Percentiles rank a stretch among this genome's conserved stretches.
These are phyloP conservation scores for Perithous albicinctus DNA, from an alignment of 2,888 invertebrate species.

Conservation along the genomic window DNA sequence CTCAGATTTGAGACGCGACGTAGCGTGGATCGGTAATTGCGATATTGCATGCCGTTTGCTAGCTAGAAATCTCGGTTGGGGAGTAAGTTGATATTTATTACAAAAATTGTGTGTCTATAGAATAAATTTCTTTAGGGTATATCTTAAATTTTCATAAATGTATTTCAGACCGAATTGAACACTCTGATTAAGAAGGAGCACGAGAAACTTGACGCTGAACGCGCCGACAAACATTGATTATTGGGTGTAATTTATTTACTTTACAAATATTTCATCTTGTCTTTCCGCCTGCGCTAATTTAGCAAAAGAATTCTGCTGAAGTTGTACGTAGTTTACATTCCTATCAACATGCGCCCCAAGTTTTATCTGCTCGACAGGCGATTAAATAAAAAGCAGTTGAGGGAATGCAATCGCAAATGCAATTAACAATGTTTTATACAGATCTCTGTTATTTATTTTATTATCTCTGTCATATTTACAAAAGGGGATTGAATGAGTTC, in stretches of 20 bases:
- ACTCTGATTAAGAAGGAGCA: conserved; percentile 87
- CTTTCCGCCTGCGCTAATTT: neutral
- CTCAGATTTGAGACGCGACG: conserved; percentile 88
- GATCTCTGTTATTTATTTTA: conserved; percentile 1
- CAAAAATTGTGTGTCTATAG: neutral
- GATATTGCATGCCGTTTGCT: conserved; percentile 91
- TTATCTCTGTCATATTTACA: conserved; percentile 8
- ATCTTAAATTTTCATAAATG: neutral
- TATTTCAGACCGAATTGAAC: conserved; percentile 87
- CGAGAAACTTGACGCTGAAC: conserved; percentile 85
- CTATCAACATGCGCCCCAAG: conserved; percentile 4
- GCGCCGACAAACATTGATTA: conserved; percentile 43
- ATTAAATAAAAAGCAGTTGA: conserved; percentile 26
- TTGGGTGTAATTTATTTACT: conserved; percentile 71
- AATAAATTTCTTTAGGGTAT: neutral
- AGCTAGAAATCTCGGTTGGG: conserved; percentile 93
- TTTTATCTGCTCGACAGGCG: conserved; percentile 24
- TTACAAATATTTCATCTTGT: conserved; percentile 81
- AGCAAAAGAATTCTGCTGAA: conserved; percentile 2
- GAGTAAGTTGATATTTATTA: conserved; percentile 85
- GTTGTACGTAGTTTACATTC: conserved; percentile 32
- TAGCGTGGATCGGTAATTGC: conserved; percentile 93
- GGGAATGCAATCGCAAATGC: neutral
- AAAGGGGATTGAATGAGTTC: conserved; percentile 14
- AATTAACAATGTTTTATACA: conserved; percentile 14